Conservation (phyloP, 2,113 vertebrate genomes). For the Heptranchias perlo region DNA sequence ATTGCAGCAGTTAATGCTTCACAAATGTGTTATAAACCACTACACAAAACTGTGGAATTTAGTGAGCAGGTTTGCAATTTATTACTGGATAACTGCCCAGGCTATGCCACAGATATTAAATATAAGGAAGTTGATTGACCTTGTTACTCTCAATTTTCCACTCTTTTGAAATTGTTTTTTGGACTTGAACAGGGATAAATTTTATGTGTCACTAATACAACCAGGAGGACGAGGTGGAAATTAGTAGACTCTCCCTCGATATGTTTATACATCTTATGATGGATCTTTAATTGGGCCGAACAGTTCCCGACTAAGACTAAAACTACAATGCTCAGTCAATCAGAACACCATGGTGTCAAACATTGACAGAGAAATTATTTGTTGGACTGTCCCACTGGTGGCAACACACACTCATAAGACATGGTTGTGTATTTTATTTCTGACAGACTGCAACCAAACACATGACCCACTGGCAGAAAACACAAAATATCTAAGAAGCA, state of each 20-base stretch:
- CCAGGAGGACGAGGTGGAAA: background rate
- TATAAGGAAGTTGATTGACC: background rate
- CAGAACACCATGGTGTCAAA: conserved; percentile 19
- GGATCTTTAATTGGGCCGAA: conserved; percentile 7
- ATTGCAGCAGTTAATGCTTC: background rate
- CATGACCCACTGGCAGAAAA: background rate
- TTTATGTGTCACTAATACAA: background rate
- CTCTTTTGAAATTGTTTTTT: background rate
- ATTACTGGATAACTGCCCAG: background rate
- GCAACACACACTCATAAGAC: background rate
- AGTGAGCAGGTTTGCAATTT: background rate
- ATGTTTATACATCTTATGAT: background rate
- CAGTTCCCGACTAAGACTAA: background rate
- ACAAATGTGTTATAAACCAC: background rate
- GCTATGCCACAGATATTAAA: background rate
- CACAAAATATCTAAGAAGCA: background rate
- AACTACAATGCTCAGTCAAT: background rate
- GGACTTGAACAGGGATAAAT: background rate
- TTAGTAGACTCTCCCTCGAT: background rate
- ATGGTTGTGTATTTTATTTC: background rate
- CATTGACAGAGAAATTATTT: conserved; percentile 21
- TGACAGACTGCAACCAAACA: background rate
- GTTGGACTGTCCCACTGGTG: background rate
- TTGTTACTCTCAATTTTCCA: background rate
- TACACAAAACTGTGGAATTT: background rate